Percentiles rank a stretch among this genome's conserved stretches.
Evolutionary conservation across 2,797 vertebrate genomes (phyloP).

Genomic region (Bradypodion pumilum): DNA sequence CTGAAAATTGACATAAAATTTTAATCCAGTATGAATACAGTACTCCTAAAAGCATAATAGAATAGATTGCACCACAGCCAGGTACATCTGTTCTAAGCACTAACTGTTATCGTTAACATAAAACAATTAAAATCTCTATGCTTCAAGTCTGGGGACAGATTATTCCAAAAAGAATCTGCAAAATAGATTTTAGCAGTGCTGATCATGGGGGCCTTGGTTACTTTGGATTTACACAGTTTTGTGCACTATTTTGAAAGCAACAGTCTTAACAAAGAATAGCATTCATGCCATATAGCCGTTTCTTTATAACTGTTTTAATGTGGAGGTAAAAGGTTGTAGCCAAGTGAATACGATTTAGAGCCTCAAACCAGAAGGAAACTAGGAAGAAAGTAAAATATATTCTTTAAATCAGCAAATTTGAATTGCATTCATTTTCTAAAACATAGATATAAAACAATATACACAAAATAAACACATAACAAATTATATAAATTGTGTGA

Average conservation of each 20-base stretch:
- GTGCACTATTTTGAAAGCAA: slow-evolving; percentile 76
- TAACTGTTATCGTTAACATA: slow-evolving; percentile 82
- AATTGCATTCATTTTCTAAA: no score
- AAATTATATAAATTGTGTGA: no score
- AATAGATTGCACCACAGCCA: slow-evolving; percentile 78
- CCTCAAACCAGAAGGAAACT: slow-evolving; percentile 49
- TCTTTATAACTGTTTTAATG: slow-evolving; percentile 68
- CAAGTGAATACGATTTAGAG: slow-evolving; percentile 35
- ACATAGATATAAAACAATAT: no score
- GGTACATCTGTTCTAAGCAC: slow-evolving; percentile 83
- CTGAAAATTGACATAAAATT: slow-evolving; percentile 77
- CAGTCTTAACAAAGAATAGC: slow-evolving; percentile 73
- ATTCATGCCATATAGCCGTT: slow-evolving; percentile 67
- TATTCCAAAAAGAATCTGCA: slow-evolving; percentile 78
- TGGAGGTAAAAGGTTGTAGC: slow-evolving; percentile 55
- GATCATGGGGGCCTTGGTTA: slow-evolving; percentile 72
- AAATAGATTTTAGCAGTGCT: slow-evolving; percentile 78
- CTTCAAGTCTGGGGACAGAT: slow-evolving; percentile 81
- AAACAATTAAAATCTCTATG: slow-evolving; percentile 80
- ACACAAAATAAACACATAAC: no score
- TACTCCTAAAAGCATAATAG: slow-evolving; percentile 78
- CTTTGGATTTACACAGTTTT: slow-evolving; percentile 74
- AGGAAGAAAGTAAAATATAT: slow-evolving; percentile 51
- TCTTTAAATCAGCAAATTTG: slow-evolving; percentile 40
- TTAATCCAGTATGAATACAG: slow-evolving; percentile 76